phyloP scores from a whole-genome alignment of 2,888 invertebrate species.

The Linnaemya vulpina region DNA sequence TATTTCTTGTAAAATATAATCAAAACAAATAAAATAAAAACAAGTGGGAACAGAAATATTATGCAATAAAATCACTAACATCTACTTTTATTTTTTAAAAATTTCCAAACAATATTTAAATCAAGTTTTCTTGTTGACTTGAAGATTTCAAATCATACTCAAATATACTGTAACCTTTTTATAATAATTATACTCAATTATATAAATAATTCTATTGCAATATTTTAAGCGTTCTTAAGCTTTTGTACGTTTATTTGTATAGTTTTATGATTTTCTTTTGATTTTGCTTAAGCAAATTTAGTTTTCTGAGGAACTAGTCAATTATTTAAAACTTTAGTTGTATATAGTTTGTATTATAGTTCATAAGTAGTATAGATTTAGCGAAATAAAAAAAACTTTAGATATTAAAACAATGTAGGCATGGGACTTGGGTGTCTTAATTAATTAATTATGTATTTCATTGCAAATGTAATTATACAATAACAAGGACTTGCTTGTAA shows the following conservation, averaged over 20 bases:
- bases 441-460: too few relatives aligned
- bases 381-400: neutral
- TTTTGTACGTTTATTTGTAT: slow-evolving; percentile 12
- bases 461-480: too few relatives aligned
- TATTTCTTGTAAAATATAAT: slow-evolving; percentile 52
- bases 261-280: slow-evolving; percentile 19
- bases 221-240: slow-evolving; percentile 41
- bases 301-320: slow-evolving; percentile 1
- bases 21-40: slow-evolving; percentile 35
- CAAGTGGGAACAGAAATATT: slow-evolving; percentile 75
- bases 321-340: slow-evolving; percentile 1
- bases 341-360: neutral
- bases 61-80: slow-evolving; percentile 50
- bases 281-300: slow-evolving; percentile 34
- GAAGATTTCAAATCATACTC: slow-evolving; percentile 1
- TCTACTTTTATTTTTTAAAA: neutral
- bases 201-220: neutral
- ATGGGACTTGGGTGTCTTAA: too few relatives aligned
- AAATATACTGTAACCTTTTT: neutral
- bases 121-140: slow-evolving; percentile 15
- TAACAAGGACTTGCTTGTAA: too few relatives aligned
- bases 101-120: slow-evolving; percentile 13
- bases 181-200: neutral
- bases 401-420: neutral
- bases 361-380: neutral